Evolutionary conservation across 2,113 vertebrate species (phyloP).

Genomic region (Oceanodroma tethys): DNA sequence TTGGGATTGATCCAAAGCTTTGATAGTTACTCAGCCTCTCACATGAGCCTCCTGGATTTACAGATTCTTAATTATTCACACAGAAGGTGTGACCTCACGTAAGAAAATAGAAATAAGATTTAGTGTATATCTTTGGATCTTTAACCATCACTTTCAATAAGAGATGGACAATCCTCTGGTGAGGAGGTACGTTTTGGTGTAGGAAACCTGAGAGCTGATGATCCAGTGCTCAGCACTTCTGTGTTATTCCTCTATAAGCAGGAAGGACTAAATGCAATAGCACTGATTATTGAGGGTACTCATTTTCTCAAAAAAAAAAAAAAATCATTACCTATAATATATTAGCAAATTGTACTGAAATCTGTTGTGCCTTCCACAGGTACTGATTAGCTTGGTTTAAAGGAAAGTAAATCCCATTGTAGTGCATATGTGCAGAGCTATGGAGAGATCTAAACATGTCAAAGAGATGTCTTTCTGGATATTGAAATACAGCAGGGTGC

Average conservation of each 20-base stretch:
- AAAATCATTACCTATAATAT: not conserved
- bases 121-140: not conserved
- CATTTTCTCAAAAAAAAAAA: not conserved
- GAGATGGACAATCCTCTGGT: not conserved
- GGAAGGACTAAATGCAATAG: not conserved
- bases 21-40: not conserved
- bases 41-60: not conserved
- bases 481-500: not conserved
- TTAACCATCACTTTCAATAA: not conserved
- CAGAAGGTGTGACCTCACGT: accelerated
- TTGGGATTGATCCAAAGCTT: not conserved
- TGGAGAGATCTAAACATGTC: not conserved
- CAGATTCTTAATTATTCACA: not conserved
- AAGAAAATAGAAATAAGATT: not conserved
- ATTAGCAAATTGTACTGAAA: not conserved
- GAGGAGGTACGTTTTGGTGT: not conserved
- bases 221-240: not conserved
- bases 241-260: not conserved
- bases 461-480: not conserved
- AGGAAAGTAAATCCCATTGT: not conserved
- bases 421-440: not conserved
- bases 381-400: not conserved
- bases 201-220: not conserved
- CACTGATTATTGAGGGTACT: not conserved
- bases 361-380: not conserved